Evolutionary conservation across 2,113 vertebrate genomes (phyloP).

Genomic region (Tachysurus vachellii): DNA sequence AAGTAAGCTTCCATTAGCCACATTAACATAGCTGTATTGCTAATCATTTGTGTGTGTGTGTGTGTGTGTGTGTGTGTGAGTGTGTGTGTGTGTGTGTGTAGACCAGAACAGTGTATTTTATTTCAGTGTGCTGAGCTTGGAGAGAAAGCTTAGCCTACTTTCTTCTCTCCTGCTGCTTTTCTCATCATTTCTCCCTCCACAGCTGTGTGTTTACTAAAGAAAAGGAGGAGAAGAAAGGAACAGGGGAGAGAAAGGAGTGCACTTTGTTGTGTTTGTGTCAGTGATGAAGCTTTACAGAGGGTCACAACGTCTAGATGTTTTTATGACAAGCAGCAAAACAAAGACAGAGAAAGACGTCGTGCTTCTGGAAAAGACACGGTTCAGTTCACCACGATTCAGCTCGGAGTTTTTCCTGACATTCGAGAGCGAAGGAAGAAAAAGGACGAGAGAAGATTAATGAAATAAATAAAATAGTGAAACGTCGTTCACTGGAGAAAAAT

Average conservation of each 20-base stretch:
- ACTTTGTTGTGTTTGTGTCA: slow-evolving; percentile 29
- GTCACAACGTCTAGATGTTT: slow-evolving; percentile 45
- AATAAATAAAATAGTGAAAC: background rate
- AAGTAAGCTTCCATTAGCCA: too few species aligned
- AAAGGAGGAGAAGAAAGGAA: background rate
- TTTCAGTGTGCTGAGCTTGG: background rate
- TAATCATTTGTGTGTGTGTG: background rate
- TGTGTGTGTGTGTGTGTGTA: too few species aligned
- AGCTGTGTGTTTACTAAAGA: background rate
- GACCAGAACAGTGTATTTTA: background rate
- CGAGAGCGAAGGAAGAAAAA: background rate
- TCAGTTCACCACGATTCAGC: slow-evolving; percentile 2
- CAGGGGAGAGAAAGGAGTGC: background rate
- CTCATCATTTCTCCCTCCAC: slow-evolving; percentile 41
- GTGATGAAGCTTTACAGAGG: slow-evolving; percentile 11
- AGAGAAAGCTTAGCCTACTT: slow-evolving; percentile 23
- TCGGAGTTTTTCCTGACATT: background rate
- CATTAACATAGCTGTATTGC: background rate
- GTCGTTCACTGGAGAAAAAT: background rate
- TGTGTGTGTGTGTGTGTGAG: background rate
- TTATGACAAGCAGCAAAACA: slow-evolving; percentile 41
- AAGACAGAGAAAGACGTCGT: slow-evolving; percentile 28
- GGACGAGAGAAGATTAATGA: background rate
- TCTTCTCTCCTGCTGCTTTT: slow-evolving; percentile 31
- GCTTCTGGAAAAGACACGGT: slow-evolving; percentile 10